phyloP scores from a whole-genome alignment of 2,888 invertebrate genomes.

The Pseudeuparius sepicola region DNA sequence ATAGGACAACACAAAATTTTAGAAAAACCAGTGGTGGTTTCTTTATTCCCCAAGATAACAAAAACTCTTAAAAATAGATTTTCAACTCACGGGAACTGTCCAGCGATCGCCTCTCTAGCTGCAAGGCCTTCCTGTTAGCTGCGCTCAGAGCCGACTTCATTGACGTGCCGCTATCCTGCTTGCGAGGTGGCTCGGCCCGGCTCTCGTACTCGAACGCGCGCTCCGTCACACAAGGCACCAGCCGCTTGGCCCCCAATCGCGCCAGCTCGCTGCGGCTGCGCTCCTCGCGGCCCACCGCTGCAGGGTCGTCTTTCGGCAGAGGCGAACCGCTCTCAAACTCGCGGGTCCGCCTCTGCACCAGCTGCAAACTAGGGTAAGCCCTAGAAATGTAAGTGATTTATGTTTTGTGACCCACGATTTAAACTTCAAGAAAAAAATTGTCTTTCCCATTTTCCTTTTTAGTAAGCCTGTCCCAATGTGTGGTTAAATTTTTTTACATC shows the following conservation, averaged over 20 bases:
- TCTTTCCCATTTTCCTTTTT: no score
- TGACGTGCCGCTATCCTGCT: slow-evolving; percentile 30
- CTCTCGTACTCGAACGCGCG: slow-evolving; percentile 64
- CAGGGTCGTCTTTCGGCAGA: slow-evolving; percentile 44
- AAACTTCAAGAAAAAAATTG: no score
- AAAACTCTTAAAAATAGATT: no score
- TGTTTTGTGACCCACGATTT: no score
- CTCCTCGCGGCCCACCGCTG: slow-evolving; percentile 51
- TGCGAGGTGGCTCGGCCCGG: slow-evolving; percentile 35
- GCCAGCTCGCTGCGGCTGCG: slow-evolving; percentile 58
- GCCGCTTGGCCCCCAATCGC: slow-evolving; percentile 52
- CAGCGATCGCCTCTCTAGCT: slow-evolving; percentile 45
- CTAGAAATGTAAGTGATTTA: slow-evolving; percentile 21
- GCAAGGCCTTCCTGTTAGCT: slow-evolving; percentile 31
- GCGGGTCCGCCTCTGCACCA: slow-evolving; percentile 62
- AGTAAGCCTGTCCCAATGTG: no score
- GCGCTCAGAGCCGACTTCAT: slow-evolving; percentile 23
- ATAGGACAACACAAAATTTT: no score
- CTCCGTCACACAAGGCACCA: slow-evolving; percentile 66
- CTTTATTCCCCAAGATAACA: no score
- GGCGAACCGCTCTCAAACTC: slow-evolving; percentile 62
- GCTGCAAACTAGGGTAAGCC: slow-evolving; percentile 43
- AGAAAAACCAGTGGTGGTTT: no score
- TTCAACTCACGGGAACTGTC: slow-evolving; percentile 46
- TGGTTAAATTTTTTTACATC: background rate